A percentile compares a stretch with the other conserved stretches of the same genome.
Conservation (phyloP, 1,140 invertebrate species). For the Amyelois transitella region DNA sequence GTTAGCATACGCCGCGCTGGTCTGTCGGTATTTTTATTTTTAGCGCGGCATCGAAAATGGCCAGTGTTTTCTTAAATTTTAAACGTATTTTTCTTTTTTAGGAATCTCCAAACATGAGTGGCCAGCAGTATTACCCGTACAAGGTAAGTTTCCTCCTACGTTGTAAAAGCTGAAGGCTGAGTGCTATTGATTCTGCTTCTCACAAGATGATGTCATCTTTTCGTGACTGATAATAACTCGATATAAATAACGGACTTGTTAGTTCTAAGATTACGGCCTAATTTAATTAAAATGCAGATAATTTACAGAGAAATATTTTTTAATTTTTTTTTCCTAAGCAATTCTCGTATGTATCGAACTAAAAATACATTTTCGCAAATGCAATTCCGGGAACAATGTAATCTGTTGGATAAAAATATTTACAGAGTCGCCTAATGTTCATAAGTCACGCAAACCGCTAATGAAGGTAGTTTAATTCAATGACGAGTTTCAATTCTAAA, state of each 20-base stretch:
- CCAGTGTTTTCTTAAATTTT: conserved; percentile 31
- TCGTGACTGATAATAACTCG: conserved; percentile 19
- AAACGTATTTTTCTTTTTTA: conserved; percentile 40
- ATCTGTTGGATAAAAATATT: too few relatives aligned
- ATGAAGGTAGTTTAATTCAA: too few relatives aligned
- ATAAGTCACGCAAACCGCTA: too few relatives aligned
- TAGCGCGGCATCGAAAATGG: conserved; percentile 23
- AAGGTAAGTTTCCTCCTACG: conserved; percentile 69
- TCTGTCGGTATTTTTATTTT: conserved; percentile 54
- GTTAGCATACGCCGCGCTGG: conserved; percentile 40
- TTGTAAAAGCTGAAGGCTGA: conserved; percentile 24
- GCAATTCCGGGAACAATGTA: too few relatives aligned
- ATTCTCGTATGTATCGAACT: too few relatives aligned
- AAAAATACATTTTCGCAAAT: too few relatives aligned
- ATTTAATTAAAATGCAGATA: background rate
- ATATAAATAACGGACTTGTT: background rate
- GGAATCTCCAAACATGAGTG: conserved; percentile 64
- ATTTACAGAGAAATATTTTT: too few relatives aligned
- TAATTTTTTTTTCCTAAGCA: too few relatives aligned
- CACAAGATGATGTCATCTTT: conserved; percentile 68
- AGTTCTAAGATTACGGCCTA: background rate
- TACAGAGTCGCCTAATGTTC: too few relatives aligned
- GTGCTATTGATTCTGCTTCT: conserved; percentile 61
- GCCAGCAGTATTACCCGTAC: conserved; percentile 73
- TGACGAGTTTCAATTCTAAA: too few relatives aligned